phyloP scores from a whole-genome alignment of 64 coral and sea anemone genomes.

The Orbicella faveolata region DNA sequence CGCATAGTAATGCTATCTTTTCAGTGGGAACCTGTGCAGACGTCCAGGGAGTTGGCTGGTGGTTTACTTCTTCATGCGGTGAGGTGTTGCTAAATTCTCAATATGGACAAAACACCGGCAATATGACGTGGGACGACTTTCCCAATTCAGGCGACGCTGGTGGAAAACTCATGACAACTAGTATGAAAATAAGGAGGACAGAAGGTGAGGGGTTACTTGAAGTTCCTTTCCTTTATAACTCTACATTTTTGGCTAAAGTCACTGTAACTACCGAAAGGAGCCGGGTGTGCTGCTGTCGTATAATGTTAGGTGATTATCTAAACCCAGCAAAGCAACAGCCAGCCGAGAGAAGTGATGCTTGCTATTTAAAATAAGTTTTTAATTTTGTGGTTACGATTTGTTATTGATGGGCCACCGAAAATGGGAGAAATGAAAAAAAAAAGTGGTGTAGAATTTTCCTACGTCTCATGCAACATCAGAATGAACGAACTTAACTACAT shows the following conservation, averaged over 20 bases:
- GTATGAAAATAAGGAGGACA: slow-evolving; percentile 17
- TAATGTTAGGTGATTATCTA: too few species aligned
- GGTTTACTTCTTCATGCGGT: background rate
- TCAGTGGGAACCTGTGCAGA: background rate
- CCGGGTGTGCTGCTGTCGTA: too few species aligned
- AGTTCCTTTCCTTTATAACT: too few species aligned
- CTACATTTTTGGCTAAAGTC: too few species aligned
- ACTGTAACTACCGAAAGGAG: too few species aligned
- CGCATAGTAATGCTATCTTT: background rate
- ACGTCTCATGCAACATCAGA: too few species aligned
- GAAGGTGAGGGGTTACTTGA: background rate
- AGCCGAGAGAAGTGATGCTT: too few species aligned
- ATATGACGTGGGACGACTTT: background rate
- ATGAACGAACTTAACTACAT: too few species aligned
- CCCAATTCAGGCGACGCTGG: background rate
- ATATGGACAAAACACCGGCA: background rate
- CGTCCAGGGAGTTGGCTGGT: background rate
- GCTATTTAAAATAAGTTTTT: background rate
- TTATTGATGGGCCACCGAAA: background rate
- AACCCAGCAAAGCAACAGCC: too few species aligned
- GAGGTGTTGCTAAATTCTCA: background rate
- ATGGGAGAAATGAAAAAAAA: too few species aligned
- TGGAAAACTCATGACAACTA: background rate
- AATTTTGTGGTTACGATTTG: background rate
- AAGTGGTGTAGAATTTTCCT: too few species aligned